Conservation (phyloP, 2,888 invertebrate genomes). For the Baronia brevicornis region DNA sequence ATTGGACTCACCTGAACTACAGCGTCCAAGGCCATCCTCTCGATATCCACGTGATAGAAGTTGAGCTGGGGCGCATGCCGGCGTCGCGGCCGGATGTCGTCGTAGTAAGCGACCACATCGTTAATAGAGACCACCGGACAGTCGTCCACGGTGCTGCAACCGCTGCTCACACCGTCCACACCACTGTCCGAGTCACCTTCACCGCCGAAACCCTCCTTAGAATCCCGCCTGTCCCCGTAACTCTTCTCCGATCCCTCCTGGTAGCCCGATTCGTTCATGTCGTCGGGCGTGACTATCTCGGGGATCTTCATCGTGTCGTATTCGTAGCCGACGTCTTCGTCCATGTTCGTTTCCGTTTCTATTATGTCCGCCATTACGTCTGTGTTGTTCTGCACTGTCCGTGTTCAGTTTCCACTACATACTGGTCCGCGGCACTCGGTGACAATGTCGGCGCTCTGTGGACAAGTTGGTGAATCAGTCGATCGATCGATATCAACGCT, state of each 20-base stretch:
- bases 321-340: conserved; percentile 58
- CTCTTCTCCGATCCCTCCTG: conserved; percentile 66
- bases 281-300: conserved; percentile 63
- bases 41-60: conserved; percentile 64
- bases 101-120: conserved; percentile 68
- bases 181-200: conserved; percentile 71
- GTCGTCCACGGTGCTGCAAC: conserved; percentile 75
- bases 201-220: conserved; percentile 63
- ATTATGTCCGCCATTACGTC: conserved; percentile 52
- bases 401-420: conserved; percentile 57
- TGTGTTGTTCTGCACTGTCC: conserved; percentile 23
- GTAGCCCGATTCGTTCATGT: conserved; percentile 67
- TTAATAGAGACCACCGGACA: conserved; percentile 73
- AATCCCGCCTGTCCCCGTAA: conserved; percentile 60
- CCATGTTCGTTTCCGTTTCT: conserved; percentile 40
- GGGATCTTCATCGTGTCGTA: conserved; percentile 59
- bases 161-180: conserved; percentile 75
- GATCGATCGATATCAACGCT: conserved; percentile 6
- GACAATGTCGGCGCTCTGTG: conserved; percentile 52
- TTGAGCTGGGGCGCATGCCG: conserved; percentile 62
- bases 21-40: conserved; percentile 59
- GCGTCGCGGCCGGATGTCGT: conserved; percentile 59
- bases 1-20: conserved; percentile 50
- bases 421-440: conserved; percentile 42
- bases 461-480: conserved; percentile 28